These are phyloP conservation scores for Laticauda laticaudata DNA, from an alignment of 2,113 vertebrate genomes.

Conservation along the genomic window DNA sequence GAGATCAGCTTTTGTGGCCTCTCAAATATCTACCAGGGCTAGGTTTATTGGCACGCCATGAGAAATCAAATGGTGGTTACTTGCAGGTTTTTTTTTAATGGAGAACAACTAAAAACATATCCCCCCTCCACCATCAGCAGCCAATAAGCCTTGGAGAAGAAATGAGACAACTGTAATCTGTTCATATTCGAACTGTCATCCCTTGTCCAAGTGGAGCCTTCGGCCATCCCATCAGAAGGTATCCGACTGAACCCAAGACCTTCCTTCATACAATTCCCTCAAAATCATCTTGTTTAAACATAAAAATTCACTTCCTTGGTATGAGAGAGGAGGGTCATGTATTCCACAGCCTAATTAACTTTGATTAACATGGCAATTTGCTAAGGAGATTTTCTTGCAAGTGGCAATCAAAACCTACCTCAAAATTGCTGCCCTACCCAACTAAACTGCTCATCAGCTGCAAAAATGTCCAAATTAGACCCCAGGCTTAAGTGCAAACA, in stretches of 20 bases:
- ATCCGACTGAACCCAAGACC: not conserved
- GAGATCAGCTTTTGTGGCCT: not conserved
- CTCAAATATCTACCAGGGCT: not conserved
- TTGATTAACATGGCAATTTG: conserved; percentile 41
- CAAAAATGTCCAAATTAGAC: conserved; percentile 51
- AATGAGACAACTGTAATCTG: not conserved
- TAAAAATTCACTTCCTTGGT: not conserved
- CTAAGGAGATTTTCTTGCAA: conserved; percentile 32
- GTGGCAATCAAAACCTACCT: conserved; percentile 54
- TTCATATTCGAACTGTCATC: not conserved
- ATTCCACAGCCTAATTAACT: not conserved
- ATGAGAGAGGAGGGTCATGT: not conserved
- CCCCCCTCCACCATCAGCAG: not conserved
- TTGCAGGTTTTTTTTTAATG: not conserved
- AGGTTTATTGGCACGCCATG: not conserved
- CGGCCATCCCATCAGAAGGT: not conserved
- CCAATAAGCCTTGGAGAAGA: not conserved
- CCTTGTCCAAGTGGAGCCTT: not conserved
- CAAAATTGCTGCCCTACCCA: conserved; percentile 51
- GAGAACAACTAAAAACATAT: not conserved
- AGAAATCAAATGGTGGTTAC: not conserved
- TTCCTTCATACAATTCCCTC: not conserved
- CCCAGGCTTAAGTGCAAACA: conserved; percentile 25
- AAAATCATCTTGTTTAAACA: conserved; percentile 10
- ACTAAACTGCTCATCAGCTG: conserved; percentile 49